Conservation (phyloP, 2,113 vertebrate species). For the Hyperopisus bebe region DNA sequence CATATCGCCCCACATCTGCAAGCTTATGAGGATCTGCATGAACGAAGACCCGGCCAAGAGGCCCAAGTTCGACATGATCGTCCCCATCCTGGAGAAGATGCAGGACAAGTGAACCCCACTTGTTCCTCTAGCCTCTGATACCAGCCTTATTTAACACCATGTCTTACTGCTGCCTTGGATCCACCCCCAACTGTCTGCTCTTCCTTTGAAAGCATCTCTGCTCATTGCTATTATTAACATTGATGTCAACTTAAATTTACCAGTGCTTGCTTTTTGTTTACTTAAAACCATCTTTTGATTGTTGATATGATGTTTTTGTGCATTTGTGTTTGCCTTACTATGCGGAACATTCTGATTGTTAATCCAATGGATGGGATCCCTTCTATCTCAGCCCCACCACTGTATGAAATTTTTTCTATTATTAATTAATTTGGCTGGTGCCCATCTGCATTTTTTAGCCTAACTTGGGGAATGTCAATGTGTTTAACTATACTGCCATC, state of each 20-base stretch:
- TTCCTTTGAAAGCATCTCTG: background rate
- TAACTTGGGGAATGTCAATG: background rate
- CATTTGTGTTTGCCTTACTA: background rate
- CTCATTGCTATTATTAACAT: background rate
- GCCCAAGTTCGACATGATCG: constrained; percentile 98
- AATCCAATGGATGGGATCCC: background rate
- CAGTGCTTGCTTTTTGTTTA: background rate
- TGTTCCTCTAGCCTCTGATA: background rate
- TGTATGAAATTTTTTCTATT: background rate
- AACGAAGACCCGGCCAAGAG: constrained; percentile 96
- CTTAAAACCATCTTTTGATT: background rate
- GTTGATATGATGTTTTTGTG: background rate
- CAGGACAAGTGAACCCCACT: constrained; percentile 77
- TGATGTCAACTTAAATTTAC: background rate
- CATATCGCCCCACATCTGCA: constrained; percentile 94
- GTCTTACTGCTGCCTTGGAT: constrained; percentile 30
- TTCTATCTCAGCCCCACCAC: background rate
- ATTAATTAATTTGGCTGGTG: no score
- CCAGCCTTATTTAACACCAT: constrained; percentile 40
- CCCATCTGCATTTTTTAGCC: background rate
- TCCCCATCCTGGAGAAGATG: constrained; percentile 97
- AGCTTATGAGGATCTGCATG: constrained; percentile 98
- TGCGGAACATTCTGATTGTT: background rate
- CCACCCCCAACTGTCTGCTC: background rate
- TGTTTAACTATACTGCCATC: background rate